Evolutionary conservation across 1,140 invertebrate genomes (phyloP).

Genomic region (Aphis craccivora): DNA sequence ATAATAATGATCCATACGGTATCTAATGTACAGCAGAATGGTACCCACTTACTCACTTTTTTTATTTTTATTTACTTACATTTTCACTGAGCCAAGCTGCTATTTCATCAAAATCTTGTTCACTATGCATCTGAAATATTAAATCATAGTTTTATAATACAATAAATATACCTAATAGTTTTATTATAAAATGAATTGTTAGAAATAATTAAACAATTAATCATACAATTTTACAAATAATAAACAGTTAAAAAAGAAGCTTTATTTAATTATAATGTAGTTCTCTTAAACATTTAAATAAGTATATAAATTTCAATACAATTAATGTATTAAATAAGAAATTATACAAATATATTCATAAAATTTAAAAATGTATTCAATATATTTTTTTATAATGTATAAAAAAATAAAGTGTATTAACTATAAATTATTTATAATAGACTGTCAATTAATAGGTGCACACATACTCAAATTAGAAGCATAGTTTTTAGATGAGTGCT

Average conservation of each 20-base stretch:
- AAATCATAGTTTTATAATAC: constrained; percentile 36
- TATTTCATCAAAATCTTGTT: constrained; percentile 93
- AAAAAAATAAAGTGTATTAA: not conserved
- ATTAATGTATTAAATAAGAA: not conserved
- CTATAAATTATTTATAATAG: too few relatives aligned
- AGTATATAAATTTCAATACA: not conserved
- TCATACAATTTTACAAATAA: not conserved
- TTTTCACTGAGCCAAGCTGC: constrained; percentile 83
- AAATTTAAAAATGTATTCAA: not conserved
- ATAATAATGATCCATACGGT: too few relatives aligned
- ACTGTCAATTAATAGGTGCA: not conserved
- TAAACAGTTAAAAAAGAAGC: not conserved
- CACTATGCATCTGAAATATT: constrained; percentile 73
- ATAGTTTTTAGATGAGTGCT: not conserved
- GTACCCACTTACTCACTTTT: too few relatives aligned
- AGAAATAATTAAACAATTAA: not conserved
- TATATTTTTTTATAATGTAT: not conserved
- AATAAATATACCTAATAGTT: not conserved
- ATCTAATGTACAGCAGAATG: too few relatives aligned
- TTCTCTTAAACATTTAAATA: not conserved
- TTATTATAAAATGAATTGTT: not conserved
- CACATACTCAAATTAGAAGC: not conserved
- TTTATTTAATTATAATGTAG: not conserved
- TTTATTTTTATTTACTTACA: constrained; percentile 36
- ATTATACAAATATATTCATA: not conserved